Evolutionary conservation across 2,797 vertebrate genomes (phyloP).

Genomic region (Rhincodon typus): DNA sequence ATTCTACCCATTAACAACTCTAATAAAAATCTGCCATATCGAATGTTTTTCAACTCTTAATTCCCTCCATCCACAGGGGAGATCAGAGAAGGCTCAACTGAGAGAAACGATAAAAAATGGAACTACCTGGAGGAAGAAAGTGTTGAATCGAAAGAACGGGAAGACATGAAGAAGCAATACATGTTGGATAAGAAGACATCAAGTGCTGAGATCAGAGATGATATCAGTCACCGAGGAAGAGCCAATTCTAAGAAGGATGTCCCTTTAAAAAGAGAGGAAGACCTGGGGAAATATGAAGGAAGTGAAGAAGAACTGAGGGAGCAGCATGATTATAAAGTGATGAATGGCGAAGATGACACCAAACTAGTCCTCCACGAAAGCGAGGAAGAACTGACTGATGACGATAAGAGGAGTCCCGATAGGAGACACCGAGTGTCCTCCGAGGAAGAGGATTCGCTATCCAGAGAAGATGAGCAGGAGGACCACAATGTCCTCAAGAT

Average conservation of each 20-base stretch:
- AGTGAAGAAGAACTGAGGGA: constrained; percentile 42
- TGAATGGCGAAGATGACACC: neutral
- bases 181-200: constrained; percentile 37
- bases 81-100: neutral
- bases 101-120: neutral
- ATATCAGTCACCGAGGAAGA: neutral
- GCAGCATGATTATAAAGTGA: neutral
- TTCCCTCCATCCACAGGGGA: neutral
- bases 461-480: constrained; percentile 32
- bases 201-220: constrained; percentile 35
- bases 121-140: constrained; percentile 41
- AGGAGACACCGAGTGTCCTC: neutral
- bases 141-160: neutral
- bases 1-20: neutral
- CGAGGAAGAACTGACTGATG: constrained; percentile 44
- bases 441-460: neutral
- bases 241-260: constrained; percentile 41
- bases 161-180: constrained; percentile 33
- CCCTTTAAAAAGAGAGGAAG: constrained; percentile 46
- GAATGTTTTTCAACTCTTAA: neutral
- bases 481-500: constrained; percentile 45
- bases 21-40: neutral
- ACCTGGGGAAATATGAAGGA: constrained; percentile 45
- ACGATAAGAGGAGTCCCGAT: constrained; percentile 38
- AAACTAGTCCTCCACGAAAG: constrained; percentile 38